Evolutionary conservation across 2,113 vertebrate species (phyloP).

Genomic region (Spermophilus dauricus): DNA sequence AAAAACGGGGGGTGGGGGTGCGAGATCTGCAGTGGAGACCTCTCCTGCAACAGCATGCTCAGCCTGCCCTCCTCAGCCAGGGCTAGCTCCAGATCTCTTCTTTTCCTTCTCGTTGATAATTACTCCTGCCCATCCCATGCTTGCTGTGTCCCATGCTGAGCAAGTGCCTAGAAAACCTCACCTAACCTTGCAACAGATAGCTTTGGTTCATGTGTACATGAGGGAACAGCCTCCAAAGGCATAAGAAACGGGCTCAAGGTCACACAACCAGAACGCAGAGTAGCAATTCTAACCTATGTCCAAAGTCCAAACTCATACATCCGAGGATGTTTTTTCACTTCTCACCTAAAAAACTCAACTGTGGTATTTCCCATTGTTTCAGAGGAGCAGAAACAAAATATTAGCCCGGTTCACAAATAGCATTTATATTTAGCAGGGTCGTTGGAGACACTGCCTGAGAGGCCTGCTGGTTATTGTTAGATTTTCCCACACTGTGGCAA

Average conservation of each 20-base stretch:
- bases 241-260: neutral
- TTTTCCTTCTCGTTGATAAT: neutral
- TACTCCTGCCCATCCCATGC: neutral
- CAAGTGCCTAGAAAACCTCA: neutral
- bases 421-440: slow-evolving; percentile 7
- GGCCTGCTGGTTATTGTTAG: slow-evolving; percentile 14
- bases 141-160: neutral
- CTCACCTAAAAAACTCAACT: neutral
- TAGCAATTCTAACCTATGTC: neutral
- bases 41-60: neutral
- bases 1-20: neutral
- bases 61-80: neutral
- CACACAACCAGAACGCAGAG: neutral
- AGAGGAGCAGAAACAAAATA: neutral
- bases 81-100: neutral
- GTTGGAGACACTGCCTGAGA: neutral
- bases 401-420: neutral
- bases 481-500: slow-evolving; percentile 53
- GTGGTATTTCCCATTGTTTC: neutral
- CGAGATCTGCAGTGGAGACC: neutral
- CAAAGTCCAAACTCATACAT: neutral
- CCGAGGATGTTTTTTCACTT: neutral
- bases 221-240: neutral
- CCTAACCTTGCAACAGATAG: slow-evolving; percentile 11
- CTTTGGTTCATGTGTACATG: neutral